Base-by-base conservation (phyloP, 1,140 invertebrate species). In the Riptortus pedestris region DNA sequence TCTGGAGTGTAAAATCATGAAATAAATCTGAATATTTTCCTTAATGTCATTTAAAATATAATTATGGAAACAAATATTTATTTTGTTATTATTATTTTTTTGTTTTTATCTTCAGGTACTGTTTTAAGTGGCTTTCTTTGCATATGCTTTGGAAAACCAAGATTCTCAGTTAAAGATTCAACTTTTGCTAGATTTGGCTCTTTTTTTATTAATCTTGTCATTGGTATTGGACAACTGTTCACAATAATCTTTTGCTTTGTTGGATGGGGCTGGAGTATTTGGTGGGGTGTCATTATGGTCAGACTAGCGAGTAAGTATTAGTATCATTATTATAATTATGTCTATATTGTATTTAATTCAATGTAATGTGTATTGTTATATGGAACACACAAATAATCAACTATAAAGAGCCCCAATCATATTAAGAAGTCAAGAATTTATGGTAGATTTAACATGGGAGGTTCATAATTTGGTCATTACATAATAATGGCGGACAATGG, bases 211-310 rank as follows among this genome's bases (percentile, higher is more conserved):
- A 90, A 96, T 77, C 73, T 90, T 16, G 77, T 92, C 66, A 88
- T 96, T 38, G 91, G 91, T 0, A 76, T 86, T 22, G 83, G 86
- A 31, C 93, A 96, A 75, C 77, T 91, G 58, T 93, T 94, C 76
- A 94, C 91, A 3, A 87, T 96, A n/a, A 80, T 95, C 24, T 96
- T 96, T 75, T 87, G 93, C 66, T 81, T 96, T 7, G 93, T 97
- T 28, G 93, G 93, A 2, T 97, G 93, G 93, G 93, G 93, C 66
- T 97, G 93, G 93, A 93, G 91, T 29, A 86, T 96, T 60, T 93
- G 91, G 81, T 97, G 93, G 93, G 93, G 93, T 20, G 83, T 93
- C 63, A 91, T 91, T 67, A 90, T 96, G 82, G 74, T 91, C 14
- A 84, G 80, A 71, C 77, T 87, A 73, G 85, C 87, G 69, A 81